Base-by-base conservation (phyloP, 2,888 invertebrate species). In the Nemurella pictetii region DNA sequence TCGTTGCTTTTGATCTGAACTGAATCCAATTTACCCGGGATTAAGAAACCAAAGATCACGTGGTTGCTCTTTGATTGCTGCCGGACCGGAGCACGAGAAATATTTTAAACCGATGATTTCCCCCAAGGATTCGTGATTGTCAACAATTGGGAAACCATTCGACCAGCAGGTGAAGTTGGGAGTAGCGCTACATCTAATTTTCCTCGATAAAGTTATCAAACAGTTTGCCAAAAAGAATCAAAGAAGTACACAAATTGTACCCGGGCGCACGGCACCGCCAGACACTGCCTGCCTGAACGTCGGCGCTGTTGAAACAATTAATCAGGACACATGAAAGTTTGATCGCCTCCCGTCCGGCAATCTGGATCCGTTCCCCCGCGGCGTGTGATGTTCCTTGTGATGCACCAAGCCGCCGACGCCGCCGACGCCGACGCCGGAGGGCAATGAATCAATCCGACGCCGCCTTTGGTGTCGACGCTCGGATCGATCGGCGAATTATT, bases 271-370 rank as follows among this genome's bases (percentile, higher is more conserved):
- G n/a, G n/a, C n/a, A n/a, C n/a, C n/a, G n/a, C n/a, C n/a, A n/a
- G n/a, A n/a, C n/a, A n/a, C n/a, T n/a, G n/a, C n/a, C n/a, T n/a
- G n/a, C n/a, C n/a, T n/a, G n/a, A n/a, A n/a, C n/a, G 55, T 7
- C 35, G 35, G 15, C 55, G 12, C 28, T 80, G 80, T 80, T 80
- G 80, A 80, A 29, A 80, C 80, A 80, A 80, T 80, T 32, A 80
- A 32, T 30, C 80, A 80, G 29, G 32, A 5, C 80, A 3, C 80
- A 80, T 77, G 29, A 77, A 77, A 77, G 20, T n/a, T 80, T 30
- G 80, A 80, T 80, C 80, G 30, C 80, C 80, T 29, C 25, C 26
- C 2, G 20, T 5, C 2, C 80, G 7, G 80, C 30, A 80, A 80
- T 80, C 80, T 80, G 80, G 28, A 28, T 27, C 3, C 32, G 32